phyloP scores from a whole-genome alignment of 1,140 invertebrate genomes.

The Drosophila insularis region DNA sequence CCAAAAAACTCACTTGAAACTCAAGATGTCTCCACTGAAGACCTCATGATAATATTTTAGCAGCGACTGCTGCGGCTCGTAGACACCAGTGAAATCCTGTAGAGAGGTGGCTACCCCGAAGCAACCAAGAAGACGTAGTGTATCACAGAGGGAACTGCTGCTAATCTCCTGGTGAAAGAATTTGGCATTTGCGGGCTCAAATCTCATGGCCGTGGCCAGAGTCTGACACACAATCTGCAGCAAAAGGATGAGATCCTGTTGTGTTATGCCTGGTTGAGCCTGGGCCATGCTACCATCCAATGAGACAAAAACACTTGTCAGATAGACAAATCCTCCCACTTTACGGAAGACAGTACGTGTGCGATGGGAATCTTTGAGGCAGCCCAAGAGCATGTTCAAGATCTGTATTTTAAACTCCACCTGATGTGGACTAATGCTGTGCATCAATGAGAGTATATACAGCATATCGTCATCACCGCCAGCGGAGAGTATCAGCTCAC shows the following conservation, averaged over 20 bases:
- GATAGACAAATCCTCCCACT: slow-evolving; percentile 98
- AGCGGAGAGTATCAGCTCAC: slow-evolving; percentile 94
- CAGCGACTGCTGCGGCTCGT: slow-evolving; percentile 49
- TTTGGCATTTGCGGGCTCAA: slow-evolving; percentile 99
- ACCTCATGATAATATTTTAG: slow-evolving; percentile 86
- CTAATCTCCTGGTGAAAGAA: slow-evolving; percentile 98
- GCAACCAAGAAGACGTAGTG: slow-evolving; percentile 94
- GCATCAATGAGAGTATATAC: slow-evolving; percentile 94
- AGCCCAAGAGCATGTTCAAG: slow-evolving; percentile 93
- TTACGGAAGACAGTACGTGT: slow-evolving; percentile 98
- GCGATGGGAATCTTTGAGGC: slow-evolving; percentile 96
- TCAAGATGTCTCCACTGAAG: slow-evolving; percentile 89
- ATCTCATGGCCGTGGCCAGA: slow-evolving; percentile 98
- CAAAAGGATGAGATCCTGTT: slow-evolving; percentile 86
- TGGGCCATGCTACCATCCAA: slow-evolving; percentile 89
- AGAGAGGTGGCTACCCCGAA: slow-evolving; percentile 87
- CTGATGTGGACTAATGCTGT: slow-evolving; percentile 90
- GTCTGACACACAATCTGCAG: slow-evolving; percentile 97
- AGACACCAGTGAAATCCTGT: slow-evolving; percentile 73
- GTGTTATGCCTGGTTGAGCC: slow-evolving; percentile 81
- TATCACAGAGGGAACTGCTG: slow-evolving; percentile 95
- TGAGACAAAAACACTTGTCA: slow-evolving; percentile 97
- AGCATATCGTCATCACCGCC: slow-evolving; percentile 98
- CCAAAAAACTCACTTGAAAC: slow-evolving; percentile 82
- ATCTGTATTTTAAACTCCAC: slow-evolving; percentile 95